These are phyloP conservation scores for Mesodorylaimus sp. DNA, from an alignment of 2,888 invertebrate species.

Conservation along the genomic window DNA sequence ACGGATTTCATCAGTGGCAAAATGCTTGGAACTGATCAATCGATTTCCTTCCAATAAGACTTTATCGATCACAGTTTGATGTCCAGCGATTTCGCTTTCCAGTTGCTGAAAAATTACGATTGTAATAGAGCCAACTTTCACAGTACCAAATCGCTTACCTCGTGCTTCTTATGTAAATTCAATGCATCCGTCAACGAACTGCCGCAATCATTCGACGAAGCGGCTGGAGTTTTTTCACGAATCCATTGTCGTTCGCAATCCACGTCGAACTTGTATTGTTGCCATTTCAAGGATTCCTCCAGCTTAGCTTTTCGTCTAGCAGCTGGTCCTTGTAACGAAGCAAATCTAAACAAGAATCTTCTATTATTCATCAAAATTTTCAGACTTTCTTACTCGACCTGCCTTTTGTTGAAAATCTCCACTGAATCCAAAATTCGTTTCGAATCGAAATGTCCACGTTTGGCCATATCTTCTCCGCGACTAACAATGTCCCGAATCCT, in stretches of 20 bases:
- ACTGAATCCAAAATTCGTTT: slow-evolving; percentile 61
- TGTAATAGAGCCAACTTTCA: not conserved
- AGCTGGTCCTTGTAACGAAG: slow-evolving; percentile 53
- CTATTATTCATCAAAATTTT: not conserved
- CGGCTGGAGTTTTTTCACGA: slow-evolving; percentile 63
- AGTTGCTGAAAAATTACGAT: slow-evolving; percentile 45
- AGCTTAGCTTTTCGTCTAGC: slow-evolving; percentile 51
- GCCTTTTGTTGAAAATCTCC: slow-evolving; percentile 49
- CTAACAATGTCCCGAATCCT: slow-evolving; percentile 56
- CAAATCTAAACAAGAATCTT: slow-evolving; percentile 36
- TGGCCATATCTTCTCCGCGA: slow-evolving; percentile 64
- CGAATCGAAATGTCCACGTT: slow-evolving; percentile 84
- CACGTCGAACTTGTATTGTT: slow-evolving; percentile 80
- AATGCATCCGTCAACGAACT: slow-evolving; percentile 78
- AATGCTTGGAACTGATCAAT: slow-evolving; percentile 58
- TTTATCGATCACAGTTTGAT: slow-evolving; percentile 63
- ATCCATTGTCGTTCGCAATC: slow-evolving; percentile 88
- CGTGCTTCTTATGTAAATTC: slow-evolving; percentile 74
- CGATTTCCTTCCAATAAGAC: slow-evolving; percentile 41
- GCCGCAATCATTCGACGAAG: slow-evolving; percentile 50
- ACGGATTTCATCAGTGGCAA: slow-evolving; percentile 57
- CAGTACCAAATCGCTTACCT: slow-evolving; percentile 21
- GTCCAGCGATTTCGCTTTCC: slow-evolving; percentile 65
- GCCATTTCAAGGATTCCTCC: slow-evolving; percentile 68
- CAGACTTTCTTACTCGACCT: slow-evolving; percentile 14